Evolutionary conservation across 2,888 invertebrate species (phyloP).

Genomic region (Drosophila nigricruria): DNA sequence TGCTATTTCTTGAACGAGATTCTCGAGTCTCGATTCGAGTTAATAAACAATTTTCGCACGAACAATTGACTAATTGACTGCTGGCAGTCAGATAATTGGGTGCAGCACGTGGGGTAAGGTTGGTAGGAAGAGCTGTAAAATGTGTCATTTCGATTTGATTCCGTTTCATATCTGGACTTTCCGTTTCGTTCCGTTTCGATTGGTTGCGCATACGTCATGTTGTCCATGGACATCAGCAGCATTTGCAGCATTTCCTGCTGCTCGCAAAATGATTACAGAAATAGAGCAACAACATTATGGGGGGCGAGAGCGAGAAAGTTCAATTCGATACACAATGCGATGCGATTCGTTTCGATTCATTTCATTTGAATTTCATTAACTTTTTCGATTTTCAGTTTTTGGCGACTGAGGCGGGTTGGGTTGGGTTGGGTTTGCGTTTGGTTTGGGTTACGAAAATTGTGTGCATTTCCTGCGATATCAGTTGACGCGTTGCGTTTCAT

Average conservation of each 20-base stretch:
- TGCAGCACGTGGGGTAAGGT: neutral
- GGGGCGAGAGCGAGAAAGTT: conserved; percentile 5
- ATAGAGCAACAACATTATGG: conserved; percentile 15
- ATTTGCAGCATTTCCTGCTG: conserved; percentile 32
- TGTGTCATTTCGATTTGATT: conserved; percentile 6
- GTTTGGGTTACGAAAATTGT: conserved; percentile 38
- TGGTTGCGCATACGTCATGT: conserved; percentile 31
- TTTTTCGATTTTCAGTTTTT: conserved; percentile 40
- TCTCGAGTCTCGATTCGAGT: too few species aligned
- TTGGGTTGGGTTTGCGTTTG: neutral
- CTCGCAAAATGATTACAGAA: conserved; percentile 22
- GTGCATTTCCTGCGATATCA: conserved; percentile 70
- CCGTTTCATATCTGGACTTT: conserved; percentile 2
- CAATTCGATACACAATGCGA: conserved; percentile 8
- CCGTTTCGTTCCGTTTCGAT: neutral
- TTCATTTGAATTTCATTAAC: conserved; percentile 36
- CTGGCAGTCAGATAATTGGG: conserved; percentile 2
- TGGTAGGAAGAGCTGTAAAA: neutral
- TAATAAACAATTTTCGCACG: conserved; percentile 2
- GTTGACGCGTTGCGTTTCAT: conserved; percentile 54
- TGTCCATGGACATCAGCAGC: conserved; percentile 19
- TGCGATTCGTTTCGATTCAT: conserved; percentile 31
- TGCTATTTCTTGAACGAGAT: neutral
- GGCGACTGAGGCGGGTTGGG: too few species aligned
- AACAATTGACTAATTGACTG: conserved; percentile 11